Conservation (phyloP, 2,113 vertebrate genomes). For the Amphiprion percula region DNA sequence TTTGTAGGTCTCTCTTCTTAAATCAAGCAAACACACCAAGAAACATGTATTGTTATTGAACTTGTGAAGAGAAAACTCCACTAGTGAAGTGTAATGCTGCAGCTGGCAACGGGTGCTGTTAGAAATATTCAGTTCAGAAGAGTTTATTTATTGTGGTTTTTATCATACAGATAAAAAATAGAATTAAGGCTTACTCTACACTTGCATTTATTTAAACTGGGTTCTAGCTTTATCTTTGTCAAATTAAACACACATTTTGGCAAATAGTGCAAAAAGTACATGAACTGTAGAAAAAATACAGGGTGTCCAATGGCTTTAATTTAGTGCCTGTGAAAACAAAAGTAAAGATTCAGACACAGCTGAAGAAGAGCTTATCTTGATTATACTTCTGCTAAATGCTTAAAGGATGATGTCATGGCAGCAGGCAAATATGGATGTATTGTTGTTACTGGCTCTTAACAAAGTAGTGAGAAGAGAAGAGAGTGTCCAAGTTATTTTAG, state of each 20-base stretch:
- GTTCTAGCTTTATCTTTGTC: slow-evolving; percentile 6
- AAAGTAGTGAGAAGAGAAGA: slow-evolving; percentile 7
- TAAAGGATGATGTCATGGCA: slow-evolving; percentile 73
- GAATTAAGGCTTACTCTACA: slow-evolving; percentile 21
- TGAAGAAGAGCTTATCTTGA: slow-evolving; percentile 48
- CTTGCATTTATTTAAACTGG: slow-evolving; percentile 39
- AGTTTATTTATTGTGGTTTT: slow-evolving; percentile 2
- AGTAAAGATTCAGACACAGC: slow-evolving; percentile 15
- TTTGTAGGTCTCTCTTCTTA: slow-evolving; percentile 29
- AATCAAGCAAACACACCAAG: slow-evolving; percentile 23
- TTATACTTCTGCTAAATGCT: slow-evolving; percentile 41
- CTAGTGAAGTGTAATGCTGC: neutral
- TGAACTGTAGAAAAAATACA: slow-evolving; percentile 36
- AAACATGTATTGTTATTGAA: slow-evolving; percentile 17
- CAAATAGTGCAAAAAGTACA: slow-evolving; percentile 30
- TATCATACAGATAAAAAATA: slow-evolving; percentile 17
- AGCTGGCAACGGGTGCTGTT: slow-evolving; percentile 5
- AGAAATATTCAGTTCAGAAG: neutral
- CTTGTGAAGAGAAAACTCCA: neutral
- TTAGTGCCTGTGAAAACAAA: slow-evolving; percentile 42
- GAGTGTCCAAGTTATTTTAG: slow-evolving; percentile 45
- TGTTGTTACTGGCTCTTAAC: slow-evolving; percentile 45
- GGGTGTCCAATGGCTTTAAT: slow-evolving; percentile 54
- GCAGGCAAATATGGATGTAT: slow-evolving; percentile 57
- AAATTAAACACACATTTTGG: slow-evolving; percentile 7